Evolutionary conservation across 2,113 vertebrate genomes (phyloP), one percentile per base, ranked within the genome.

Genomic region (Silurus asotus): DNA sequence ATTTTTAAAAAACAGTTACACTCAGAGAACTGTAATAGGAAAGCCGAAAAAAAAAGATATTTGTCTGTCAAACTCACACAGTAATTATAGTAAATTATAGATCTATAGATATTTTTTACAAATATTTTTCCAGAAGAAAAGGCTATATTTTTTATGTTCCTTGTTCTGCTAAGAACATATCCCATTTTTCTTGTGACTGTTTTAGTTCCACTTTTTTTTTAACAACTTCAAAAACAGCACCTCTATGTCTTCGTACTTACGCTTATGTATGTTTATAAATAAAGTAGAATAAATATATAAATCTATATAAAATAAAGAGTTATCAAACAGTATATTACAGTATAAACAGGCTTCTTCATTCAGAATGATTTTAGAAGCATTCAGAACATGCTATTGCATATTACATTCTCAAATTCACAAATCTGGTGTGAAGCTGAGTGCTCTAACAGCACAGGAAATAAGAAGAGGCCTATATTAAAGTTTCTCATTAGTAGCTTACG

Each of bases 381-480:
- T 19, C 37, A 19, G 28, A 81, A 51, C 64, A 49, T 51, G 37
- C 17, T 62, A 6, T 8, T 28, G 11, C n/a, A 3, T 25, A 23
- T 37, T 56, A 70, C 20, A 48, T 45, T 58, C 14, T 74, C 13
- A 51, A 49, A 62, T 59, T 58, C 37, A 49, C 45, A 28, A 45
- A 8, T 45, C 37, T 45, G 3, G 0, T 28, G 67, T 81, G 69
- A 56, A 13, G 56, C 59, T 82, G 17, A 25, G 48, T 20, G 49
- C 0, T 53, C n/a, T 23, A 86, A 45, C 65, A 62, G 67, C 25
- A 86, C 49, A 87, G 85, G 85, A 87, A 87, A 82, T 25, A 37
- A 37, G 79, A 53, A 25, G 49, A 48, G 28, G 11, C 59, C 58
- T 61, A 17, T 75, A 77, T 76, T 65, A 67, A n/a, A 62, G 25